Evolutionary conservation across 2,888 invertebrate genomes (phyloP), one percentile per base, ranked within the genome.

Genomic region (Agrochola litura): DNA sequence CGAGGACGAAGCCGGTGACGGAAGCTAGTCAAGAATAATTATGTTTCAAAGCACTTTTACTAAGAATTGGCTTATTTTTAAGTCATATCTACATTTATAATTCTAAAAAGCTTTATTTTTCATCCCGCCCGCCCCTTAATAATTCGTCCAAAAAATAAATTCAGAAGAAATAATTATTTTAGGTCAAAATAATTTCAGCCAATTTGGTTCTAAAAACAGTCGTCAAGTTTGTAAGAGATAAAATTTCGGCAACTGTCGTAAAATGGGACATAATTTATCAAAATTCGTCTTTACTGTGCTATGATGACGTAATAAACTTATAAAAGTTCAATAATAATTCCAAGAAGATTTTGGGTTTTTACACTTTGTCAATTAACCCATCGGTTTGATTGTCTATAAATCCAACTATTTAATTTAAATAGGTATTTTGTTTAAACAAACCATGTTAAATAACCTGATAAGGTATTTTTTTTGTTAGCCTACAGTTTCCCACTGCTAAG

Each of bases 251-350:
- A 46, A 46, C 54, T 49, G 70, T 70, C 75, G 66, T 77, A 84
- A 77, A 80, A 80, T 73, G 43, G 12, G 22, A 43, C 63, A 75
- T 74, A 73, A 80, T 84, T 77, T 66, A 67, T 83, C 25, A 65
- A 65, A 73, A 78, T 65, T n/a, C 12, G 56, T 63, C 63, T 64
- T 68, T 65, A 73, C 37, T 77, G 67, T 54, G 37, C 49, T 12
- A 58, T 9, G 61, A 58, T n/a, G 64, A 69, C 72, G 22, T 63
- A 65, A 73, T 58, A 70, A 37, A 37, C 16, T 77, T 78, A 22
- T 16, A 67, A 61, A 77, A 81, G 64, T 68, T 37, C n/a, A 19
- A 58, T 41, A n/a, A 68, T 58, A n/a, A 56, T 41, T 37, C 12
- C 2, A n/a, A n/a, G n/a, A 37, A 56, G 4, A 16, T n/a, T 68